phyloP scores from a whole-genome alignment of 2,113 vertebrate species.

The Anolis sagrei region DNA sequence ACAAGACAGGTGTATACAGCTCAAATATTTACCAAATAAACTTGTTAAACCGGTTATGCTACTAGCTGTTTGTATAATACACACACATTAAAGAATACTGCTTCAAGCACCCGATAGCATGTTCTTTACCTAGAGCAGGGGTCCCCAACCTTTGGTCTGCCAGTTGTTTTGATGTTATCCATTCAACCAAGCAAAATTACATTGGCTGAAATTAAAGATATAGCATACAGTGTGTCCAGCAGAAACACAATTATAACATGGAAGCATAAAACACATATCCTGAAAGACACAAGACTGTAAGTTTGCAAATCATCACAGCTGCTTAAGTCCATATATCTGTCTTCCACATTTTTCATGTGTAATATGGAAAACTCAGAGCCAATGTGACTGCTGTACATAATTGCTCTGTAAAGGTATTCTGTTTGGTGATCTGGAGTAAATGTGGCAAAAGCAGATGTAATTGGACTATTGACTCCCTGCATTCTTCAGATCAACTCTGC shows the following conservation, averaged over 20 bases:
- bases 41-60: not conserved
- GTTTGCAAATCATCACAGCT: not conserved
- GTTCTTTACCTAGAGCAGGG: not conserved
- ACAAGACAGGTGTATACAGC: not conserved
- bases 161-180: not conserved
- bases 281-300: not conserved
- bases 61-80: not conserved
- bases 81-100: not conserved
- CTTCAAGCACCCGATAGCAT: not conserved
- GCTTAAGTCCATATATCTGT: not conserved
- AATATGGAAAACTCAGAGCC: not conserved
- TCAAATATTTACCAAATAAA: conserved; percentile 37
- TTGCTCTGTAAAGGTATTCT: too few relatives aligned
- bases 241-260: not conserved
- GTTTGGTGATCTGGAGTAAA: too few relatives aligned
- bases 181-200: not conserved
- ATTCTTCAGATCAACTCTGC: too few relatives aligned
- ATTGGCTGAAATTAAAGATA: not conserved
- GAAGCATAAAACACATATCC: not conserved
- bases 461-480: too few relatives aligned
- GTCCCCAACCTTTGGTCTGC: too few relatives aligned
- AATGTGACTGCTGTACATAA: not conserved
- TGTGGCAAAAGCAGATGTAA: too few relatives aligned
- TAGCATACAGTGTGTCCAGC: not conserved
- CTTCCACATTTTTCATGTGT: not conserved